Evolutionary conservation across 1,140 invertebrate genomes (phyloP).

Genomic region (Macrosteles quadrilineatus): DNA sequence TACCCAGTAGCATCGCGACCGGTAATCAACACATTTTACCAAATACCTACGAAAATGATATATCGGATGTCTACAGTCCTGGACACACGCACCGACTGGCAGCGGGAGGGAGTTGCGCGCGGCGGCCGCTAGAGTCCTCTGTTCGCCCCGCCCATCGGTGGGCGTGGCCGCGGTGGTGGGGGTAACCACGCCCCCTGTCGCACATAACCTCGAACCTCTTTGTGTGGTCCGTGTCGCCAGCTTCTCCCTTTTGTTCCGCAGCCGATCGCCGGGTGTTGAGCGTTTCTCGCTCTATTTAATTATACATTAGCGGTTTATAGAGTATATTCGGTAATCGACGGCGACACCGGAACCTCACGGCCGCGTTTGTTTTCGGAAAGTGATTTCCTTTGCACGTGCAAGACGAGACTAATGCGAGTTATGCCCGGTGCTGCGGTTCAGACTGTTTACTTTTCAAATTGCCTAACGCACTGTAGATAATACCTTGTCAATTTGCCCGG

Average conservation of each 20-base stretch:
- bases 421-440: no score
- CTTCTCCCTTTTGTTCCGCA: conserved; percentile 30
- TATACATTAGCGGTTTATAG: conserved; percentile 18
- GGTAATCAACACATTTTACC: conserved; percentile 26
- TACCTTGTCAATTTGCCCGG: no score
- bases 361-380: background rate
- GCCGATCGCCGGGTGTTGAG: conserved; percentile 11
- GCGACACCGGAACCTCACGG: background rate
- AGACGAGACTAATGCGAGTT: background rate
- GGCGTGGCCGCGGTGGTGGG: conserved; percentile 15
- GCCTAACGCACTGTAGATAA: no score
- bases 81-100: conserved; percentile 26
- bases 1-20: conserved; percentile 17
- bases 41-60: conserved; percentile 10
- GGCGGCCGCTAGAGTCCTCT: conserved; percentile 14
- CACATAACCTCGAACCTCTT: conserved; percentile 1
- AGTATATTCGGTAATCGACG: background rate
- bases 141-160: conserved; percentile 10
- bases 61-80: conserved; percentile 21
- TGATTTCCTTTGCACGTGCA: background rate
- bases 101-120: background rate
- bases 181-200: background rate
- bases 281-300: conserved; percentile 25
- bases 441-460: no score
- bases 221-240: conserved; percentile 30